These are phyloP conservation scores for Lordiphosa andalusiaca DNA, from an alignment of 2,888 invertebrate genomes.

Conservation along the genomic window DNA sequence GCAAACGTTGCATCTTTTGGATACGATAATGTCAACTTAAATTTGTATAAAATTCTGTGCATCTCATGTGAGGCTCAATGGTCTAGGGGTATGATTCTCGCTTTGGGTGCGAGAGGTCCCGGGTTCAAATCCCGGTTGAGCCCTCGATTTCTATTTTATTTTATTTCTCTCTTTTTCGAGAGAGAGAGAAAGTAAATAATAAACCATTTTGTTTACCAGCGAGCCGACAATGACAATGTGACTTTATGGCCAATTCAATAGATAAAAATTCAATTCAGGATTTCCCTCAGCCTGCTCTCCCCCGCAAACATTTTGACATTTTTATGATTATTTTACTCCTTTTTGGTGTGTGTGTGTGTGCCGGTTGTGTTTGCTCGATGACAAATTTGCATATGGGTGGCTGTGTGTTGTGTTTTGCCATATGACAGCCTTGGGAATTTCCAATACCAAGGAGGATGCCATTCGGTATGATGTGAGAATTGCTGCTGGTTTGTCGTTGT, in stretches of 20 bases:
- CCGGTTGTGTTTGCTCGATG: constrained; percentile 53
- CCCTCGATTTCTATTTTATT: constrained; percentile 40
- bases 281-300: no score
- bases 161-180: no score
- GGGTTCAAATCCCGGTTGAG: constrained; percentile 80
- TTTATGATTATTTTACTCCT: constrained; percentile 79
- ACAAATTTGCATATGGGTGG: constrained; percentile 69
- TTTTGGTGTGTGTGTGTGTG: constrained; percentile 43
- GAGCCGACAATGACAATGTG: constrained; percentile 58
- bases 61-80: constrained; percentile 81
- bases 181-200: constrained; percentile 47
- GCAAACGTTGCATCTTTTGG: no score
- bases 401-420: constrained; percentile 36
- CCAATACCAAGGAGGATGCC: constrained; percentile 60
- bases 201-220: constrained; percentile 50
- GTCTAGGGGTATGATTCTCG: constrained; percentile 86
- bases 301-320: constrained; percentile 57
- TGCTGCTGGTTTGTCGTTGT: constrained; percentile 49
- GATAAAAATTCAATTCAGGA: constrained; percentile 80
- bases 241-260: constrained; percentile 72
- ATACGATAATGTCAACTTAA: no score
- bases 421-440: constrained; percentile 76
- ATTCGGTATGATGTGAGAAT: constrained; percentile 80
- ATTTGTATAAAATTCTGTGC: no score
- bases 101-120: constrained; percentile 84